Base-by-base conservation (phyloP, 1,140 invertebrate genomes). In the Hylaeus volcanicus region DNA sequence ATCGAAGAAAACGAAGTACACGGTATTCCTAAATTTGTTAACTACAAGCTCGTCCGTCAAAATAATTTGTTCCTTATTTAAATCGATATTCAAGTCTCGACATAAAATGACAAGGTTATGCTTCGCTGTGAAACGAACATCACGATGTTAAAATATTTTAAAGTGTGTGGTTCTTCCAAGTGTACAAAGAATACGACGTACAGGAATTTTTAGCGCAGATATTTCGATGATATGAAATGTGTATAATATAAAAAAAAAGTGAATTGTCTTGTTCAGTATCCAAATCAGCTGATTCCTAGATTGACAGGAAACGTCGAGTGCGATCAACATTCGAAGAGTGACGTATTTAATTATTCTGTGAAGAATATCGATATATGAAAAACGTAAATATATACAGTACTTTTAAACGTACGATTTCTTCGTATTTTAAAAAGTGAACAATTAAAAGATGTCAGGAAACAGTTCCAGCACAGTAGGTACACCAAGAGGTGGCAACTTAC, bases 401-500 rank as follows among this genome's bases (percentile, higher is more conserved):
- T 74, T 65, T 74, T 63, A 43, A 74, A 64, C 15, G 37, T 51
- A 48, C 14, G 51, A 6, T 79, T 74, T 71, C 45, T 41, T 26
- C 1, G 0, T 78, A 71, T 64, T 43, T n/a, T 39, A 45, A 72
- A 73, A 55, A 56, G 12, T 56, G 4, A 26, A 76, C 70, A 41
- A 63, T 56, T 39, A 26, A 68, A 86, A 87, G 64, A 90, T 87
- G 85, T 86, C 85, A 41, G 51, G 15, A 60, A 86, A 66, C 5
- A 85, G 75, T 84, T 73, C 81, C 8, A 73, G 63, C 43, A 68
- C 71, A 84, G 78, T 85, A 65, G 81, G 61, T 58, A 80, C 85
- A n/a, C 65, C 81, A n/a, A 86, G 86, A 76, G 77, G 74, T 72
- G 66, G 78, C 14, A 91, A 81, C 82, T 37, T 82, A 43, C 75